These are phyloP conservation scores for Elegia similella DNA, from an alignment of 2,888 invertebrate genomes.

Conservation along the genomic window DNA sequence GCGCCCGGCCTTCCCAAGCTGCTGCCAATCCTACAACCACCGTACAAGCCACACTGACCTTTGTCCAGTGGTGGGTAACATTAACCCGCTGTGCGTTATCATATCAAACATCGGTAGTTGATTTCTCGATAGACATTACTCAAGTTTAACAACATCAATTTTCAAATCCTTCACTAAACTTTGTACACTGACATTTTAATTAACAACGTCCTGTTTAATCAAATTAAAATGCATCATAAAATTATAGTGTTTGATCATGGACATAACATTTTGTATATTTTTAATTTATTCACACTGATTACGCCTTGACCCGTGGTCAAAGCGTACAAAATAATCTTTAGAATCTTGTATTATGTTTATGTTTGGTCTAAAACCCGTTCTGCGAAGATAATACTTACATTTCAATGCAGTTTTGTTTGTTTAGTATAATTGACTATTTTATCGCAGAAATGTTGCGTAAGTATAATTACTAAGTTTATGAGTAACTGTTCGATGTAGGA, in stretches of 20 bases:
- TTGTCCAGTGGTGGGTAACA: no score
- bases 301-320: conserved; percentile 4
- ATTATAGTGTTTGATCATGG: not conserved
- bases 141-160: not conserved
- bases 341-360: not conserved
- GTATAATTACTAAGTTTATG: no score
- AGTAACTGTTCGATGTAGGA: no score
- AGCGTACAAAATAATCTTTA: conserved; percentile 4
- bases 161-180: not conserved
- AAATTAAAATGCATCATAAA: not conserved
- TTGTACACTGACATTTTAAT: not conserved
- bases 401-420: not conserved
- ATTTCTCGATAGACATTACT: not conserved
- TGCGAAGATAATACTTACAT: not conserved
- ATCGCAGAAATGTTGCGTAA: not conserved
- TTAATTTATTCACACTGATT: conserved; percentile 3
- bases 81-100: no score
- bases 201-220: not conserved
- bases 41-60: no score
- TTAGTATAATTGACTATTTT: not conserved
- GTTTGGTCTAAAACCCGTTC: not conserved
- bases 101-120: no score
- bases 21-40: no score
- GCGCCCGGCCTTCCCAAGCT: no score
- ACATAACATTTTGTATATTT: not conserved